Evolutionary conservation across 2,113 vertebrate genomes (phyloP).

Genomic region (Willisornis vidua): DNA sequence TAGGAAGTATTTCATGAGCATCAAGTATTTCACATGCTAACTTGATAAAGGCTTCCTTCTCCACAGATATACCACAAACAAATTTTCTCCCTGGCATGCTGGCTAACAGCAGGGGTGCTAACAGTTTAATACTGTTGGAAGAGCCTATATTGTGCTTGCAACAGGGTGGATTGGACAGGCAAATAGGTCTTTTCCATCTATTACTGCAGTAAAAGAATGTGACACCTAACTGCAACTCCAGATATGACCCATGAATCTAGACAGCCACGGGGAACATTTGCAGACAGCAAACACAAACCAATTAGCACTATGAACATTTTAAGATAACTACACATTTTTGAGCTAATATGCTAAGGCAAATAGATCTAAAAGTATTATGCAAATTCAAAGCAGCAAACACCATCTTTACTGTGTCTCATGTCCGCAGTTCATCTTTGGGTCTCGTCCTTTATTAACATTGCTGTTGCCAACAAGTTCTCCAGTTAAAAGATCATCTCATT

Average conservation of each 20-base stretch:
- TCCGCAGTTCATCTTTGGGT: background rate
- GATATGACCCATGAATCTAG: background rate
- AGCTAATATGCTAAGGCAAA: background rate
- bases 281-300: slow-evolving; percentile 3
- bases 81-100: background rate
- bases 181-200: background rate
- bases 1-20: background rate
- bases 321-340: background rate
- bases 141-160: background rate
- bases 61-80: background rate
- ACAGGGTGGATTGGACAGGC: background rate
- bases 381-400: background rate
- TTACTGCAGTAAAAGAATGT: background rate
- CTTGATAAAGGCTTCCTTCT: background rate
- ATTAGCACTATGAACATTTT: slow-evolving; percentile 7
- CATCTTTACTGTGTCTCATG: background rate
- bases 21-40: slow-evolving; percentile 44
- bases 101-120: background rate
- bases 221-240: background rate
- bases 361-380: background rate
- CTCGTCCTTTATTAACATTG: slow-evolving; percentile 9
- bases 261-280: background rate
- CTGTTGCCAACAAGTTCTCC: background rate
- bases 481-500: slow-evolving; percentile 11
- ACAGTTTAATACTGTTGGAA: background rate